A percentile compares a stretch with the other conserved stretches of the same genome.
These are phyloP conservation scores for Penaeus chinensis DNA, from an alignment of 1,140 invertebrate species.

Conservation along the genomic window DNA sequence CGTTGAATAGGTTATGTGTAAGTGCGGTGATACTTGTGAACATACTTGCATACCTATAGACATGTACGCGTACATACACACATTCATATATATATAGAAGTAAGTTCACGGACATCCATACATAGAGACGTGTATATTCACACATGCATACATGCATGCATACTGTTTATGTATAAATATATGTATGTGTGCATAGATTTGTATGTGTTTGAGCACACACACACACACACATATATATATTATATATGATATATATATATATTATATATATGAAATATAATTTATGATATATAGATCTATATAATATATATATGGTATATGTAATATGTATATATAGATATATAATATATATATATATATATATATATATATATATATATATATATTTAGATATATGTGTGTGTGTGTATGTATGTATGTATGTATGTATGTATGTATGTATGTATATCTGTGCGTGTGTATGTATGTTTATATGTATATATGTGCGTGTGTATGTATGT, in stretches of 20 bases:
- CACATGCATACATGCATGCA: too few species aligned
- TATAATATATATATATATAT: slow-evolving; percentile 8
- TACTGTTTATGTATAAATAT: too few species aligned
- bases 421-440: background rate
- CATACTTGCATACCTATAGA: too few species aligned
- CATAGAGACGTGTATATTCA: too few species aligned
- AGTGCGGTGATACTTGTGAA: too few species aligned
- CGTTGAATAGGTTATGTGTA: too few species aligned
- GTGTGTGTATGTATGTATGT: background rate
- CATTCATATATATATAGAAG: too few species aligned
- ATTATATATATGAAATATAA: background rate
- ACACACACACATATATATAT: background rate
- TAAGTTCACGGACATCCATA: too few species aligned
- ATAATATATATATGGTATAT: background rate
- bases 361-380: background rate
- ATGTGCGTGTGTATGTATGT: background rate
- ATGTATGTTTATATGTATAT: background rate
- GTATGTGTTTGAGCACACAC: too few species aligned
- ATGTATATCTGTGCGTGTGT: background rate
- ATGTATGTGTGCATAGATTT: too few species aligned
- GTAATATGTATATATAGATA: background rate
- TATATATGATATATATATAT: slow-evolving; percentile 2
- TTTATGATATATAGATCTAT: background rate
- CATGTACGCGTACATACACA: too few species aligned
- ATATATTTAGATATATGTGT: background rate